These are phyloP conservation scores for Chaetogeoica ovagalla DNA, from an alignment of 2,888 invertebrate genomes.

Conservation along the genomic window DNA sequence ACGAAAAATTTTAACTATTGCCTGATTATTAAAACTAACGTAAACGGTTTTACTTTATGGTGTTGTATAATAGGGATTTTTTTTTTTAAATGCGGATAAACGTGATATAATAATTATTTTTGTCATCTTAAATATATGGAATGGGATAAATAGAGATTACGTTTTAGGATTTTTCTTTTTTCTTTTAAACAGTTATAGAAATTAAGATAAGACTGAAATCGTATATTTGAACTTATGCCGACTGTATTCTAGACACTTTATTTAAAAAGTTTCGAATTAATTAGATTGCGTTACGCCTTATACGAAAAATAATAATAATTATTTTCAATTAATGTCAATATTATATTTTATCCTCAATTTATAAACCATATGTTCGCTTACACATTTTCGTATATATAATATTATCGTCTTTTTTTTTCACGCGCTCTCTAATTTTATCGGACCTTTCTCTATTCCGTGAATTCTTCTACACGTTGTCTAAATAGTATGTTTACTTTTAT, in stretches of 20 bases:
- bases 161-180: background rate
- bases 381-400: background rate
- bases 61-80: background rate
- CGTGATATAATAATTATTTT: background rate
- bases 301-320: background rate
- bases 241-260: background rate
- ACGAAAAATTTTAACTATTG: background rate
- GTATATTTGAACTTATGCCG: background rate
- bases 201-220: no score
- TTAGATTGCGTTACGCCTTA: background rate
- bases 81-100: background rate
- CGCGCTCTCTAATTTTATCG: no score
- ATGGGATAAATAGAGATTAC: background rate
- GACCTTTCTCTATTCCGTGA: no score
- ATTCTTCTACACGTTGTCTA: no score
- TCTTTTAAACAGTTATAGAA: background rate
- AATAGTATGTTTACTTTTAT: no score
- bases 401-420: slow-evolving; percentile 6
- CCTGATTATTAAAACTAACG: background rate
- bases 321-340: background rate
- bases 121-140: background rate
- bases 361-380: background rate
- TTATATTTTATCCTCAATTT: background rate
- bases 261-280: background rate
- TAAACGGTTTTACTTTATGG: background rate